These are phyloP conservation scores for Branchipolynoe longqiensis DNA, from an alignment of 2,888 invertebrate species.

Conservation along the genomic window DNA sequence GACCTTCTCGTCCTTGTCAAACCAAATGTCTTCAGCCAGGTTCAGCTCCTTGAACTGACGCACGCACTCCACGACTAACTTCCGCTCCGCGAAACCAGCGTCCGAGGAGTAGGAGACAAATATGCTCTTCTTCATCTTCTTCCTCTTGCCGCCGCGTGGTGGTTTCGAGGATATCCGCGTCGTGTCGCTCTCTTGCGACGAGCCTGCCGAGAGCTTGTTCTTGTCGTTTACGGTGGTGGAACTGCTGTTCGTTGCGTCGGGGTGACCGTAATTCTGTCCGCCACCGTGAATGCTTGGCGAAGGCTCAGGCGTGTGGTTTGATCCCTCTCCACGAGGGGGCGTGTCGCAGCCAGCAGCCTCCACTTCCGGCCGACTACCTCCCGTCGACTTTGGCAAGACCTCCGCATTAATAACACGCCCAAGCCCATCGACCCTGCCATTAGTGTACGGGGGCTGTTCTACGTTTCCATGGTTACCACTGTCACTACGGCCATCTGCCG, in stretches of 20 bases:
- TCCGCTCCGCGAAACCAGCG: conserved; percentile 78
- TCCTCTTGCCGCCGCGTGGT: conserved; percentile 62
- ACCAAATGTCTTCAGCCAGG: conserved; percentile 80
- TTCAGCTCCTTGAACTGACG: conserved; percentile 80
- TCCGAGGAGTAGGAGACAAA: conserved; percentile 81
- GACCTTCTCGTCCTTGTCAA: conserved; percentile 80
- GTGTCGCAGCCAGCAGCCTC: background rate
- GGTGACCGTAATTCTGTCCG: background rate
- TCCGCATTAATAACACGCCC: conserved; percentile 43
- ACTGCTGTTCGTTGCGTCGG: background rate
- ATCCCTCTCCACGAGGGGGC: background rate
- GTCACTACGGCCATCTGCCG: conserved; percentile 4
- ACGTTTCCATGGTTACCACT: conserved; percentile 38
- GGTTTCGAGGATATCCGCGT: background rate
- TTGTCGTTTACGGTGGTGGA: too few relatives aligned
- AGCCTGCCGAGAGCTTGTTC: too few relatives aligned
- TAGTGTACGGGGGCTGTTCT: background rate
- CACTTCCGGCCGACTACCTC: background rate
- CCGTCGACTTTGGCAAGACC: conserved; percentile 28
- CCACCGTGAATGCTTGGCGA: background rate
- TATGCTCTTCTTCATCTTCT: conserved; percentile 78
- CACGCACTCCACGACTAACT: conserved; percentile 79
- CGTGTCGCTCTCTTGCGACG: background rate
- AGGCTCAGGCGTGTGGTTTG: background rate
- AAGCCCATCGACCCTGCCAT: background rate